Base-by-base conservation (phyloP, 2,113 vertebrate genomes). In the Sinocyclocheilus grahami region DNA sequence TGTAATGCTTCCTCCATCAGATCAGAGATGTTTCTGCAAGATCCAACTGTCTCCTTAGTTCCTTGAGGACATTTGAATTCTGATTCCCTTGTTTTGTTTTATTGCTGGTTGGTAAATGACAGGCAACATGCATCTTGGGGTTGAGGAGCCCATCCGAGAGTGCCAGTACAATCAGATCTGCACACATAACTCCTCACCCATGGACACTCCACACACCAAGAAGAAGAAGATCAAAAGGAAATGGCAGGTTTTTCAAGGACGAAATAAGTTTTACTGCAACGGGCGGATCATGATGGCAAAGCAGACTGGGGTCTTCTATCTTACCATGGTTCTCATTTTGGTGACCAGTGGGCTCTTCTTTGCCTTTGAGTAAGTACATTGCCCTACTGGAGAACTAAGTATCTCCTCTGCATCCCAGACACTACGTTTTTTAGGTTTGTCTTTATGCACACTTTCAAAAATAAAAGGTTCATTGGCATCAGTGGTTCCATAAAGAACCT, bases 241-340 rank as follows among this genome's bases (percentile, higher is more conserved):
- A 95, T 99, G 98, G 98, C 96, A 98, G 94, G 94, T 96, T 89
- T 99, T 99, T 92, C 98, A 97, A 3, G 98, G 98, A 86, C 96
- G 97, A 92, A 99, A 99, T 95, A 98, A 96, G 67, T 99, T 99
- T 92, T 99, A 96, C 93, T 99, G 98, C 94, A 92, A 98, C 93
- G 98, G 98, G 62, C 96, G 97, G 93, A 97, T 99, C 92, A 99
- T 99, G 97, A 99, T 99, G 98, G 98, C 97, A 89, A 97, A 96
- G 80, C 98, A 99, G 95, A 97, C 97, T 0, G 98, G 98, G 90
- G 98, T 99, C 88, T 99, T 99, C 95, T 99, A 97, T 94, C 95
- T 99, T 93, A 99, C 98, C 83, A 95, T 99, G 87, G 92, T 97
- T 89, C 97, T 99, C 88, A 99, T 99, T 89, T 93, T 99, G 91